These are phyloP conservation scores for Ornithorhynchus anatinus DNA, from an alignment of 2,113 vertebrate genomes.

Conservation along the genomic window DNA sequence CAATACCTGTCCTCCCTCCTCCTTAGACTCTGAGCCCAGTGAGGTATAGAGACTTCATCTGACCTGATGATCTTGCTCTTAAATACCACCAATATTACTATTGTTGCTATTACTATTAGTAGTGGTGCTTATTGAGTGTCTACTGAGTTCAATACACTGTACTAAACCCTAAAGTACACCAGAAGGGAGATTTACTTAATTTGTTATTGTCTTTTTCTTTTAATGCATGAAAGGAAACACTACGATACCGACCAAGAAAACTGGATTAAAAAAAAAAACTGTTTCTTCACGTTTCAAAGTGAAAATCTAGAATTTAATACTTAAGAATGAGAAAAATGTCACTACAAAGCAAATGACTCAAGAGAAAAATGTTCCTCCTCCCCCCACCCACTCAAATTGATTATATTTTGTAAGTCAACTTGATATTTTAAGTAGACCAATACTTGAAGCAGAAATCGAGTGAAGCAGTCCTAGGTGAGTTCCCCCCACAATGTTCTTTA, in stretches of 20 bases:
- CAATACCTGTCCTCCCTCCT: too few species aligned
- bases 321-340: slow-evolving; percentile 25
- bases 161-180: too few species aligned
- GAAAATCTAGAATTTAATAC: slow-evolving; percentile 28
- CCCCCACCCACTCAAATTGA: slow-evolving; percentile 7
- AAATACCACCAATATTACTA: too few species aligned
- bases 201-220: slow-evolving; percentile 1
- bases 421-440: slow-evolving; percentile 17
- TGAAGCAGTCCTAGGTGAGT: not conserved
- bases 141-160: too few species aligned
- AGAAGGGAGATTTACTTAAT: too few species aligned
- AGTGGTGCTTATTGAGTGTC: too few species aligned
- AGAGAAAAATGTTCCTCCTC: slow-evolving; percentile 15
- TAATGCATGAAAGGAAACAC: slow-evolving; percentile 18
- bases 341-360: slow-evolving; percentile 37
- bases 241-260: slow-evolving; percentile 3
- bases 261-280: slow-evolving; percentile 19
- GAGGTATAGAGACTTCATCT: too few species aligned
- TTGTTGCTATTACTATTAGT: too few species aligned
- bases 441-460: not conserved
- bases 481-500: not conserved
- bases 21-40: too few species aligned
- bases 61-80: too few species aligned
- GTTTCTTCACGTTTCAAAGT: slow-evolving; percentile 39
- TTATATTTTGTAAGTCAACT: not conserved